Conservation (phyloP, 2,888 invertebrate species). For the Ommatoiulus sabulosus region DNA sequence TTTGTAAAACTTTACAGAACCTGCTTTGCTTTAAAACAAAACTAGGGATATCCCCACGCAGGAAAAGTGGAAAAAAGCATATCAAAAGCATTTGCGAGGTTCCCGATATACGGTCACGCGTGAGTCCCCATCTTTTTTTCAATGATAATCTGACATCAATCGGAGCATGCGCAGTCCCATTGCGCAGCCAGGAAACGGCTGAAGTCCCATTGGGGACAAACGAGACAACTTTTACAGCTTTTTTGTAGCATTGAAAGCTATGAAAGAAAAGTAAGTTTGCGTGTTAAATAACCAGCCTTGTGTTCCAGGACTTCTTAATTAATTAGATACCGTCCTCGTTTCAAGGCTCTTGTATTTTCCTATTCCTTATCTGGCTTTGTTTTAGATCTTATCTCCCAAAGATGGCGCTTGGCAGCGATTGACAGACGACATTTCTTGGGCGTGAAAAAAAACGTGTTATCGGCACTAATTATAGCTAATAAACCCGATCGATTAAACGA, state of each 20-base stretch:
- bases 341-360: neutral
- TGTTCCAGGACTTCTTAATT: neutral
- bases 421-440: neutral
- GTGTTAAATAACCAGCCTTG: neutral
- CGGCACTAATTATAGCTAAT: constrained; percentile 10
- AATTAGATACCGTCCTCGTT: constrained; percentile 20
- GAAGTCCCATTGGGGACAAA: neutral
- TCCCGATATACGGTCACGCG: no score
- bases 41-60: no score
- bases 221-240: neutral
- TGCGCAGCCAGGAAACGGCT: neutral
- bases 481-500: neutral
- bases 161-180: neutral
- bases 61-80: no score
- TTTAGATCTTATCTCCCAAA: neutral
- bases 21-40: no score
- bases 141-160: no score
- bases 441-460: neutral
- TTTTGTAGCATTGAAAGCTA: neutral
- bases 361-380: neutral
- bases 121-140: neutral
- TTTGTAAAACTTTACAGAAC: no score
- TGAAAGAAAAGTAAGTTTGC: neutral
- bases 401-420: neutral
- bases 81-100: no score